Evolutionary conservation across 2,113 vertebrate genomes (phyloP), one percentile per base, ranked within the genome.

Genomic region (Periophthalmus modestus): DNA sequence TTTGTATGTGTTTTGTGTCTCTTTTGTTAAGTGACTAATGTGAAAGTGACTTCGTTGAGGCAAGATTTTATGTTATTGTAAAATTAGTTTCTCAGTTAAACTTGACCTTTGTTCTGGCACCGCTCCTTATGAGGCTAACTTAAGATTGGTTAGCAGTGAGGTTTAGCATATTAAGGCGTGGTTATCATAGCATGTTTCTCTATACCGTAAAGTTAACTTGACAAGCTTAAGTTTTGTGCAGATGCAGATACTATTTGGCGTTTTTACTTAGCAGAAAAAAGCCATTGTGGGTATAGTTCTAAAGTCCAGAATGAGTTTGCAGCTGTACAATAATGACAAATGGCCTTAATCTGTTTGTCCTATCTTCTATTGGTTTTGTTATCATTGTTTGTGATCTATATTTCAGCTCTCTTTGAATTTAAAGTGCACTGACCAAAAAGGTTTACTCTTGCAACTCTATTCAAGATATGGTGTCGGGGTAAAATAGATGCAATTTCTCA

Each of bases 301-400:
- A 52, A 52, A 52, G 48, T 55, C 52, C 19, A 4, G 19, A 21
- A 21, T 11, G 52, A 7, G 19, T 55, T 55, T 55, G 52, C 19
- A 55, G 19, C 52, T 55, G 52, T n/a, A 55, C 19, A 3, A 55
- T 55, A 9, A 55, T 55, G 52, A 55, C 52, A 55, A 55, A 55
- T 55, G 52, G 52, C 52, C 52, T 21, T 55, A 55, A 55, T 55
- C 52, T 55, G 52, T n/a, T n/a, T 19, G 18, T 21, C 52, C 52
- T 9, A 55, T 55, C 7, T 7, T 55, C 52, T 21, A 55, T 55
- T 21, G 52, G 52, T 21, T 55, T 55, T 55, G 19, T n/a, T 55
- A 55, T 55, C 52, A 21, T 55, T 55, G 52, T 55, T 55, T 21
- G 52, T 55, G 52, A 55, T 55, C 52, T 55, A 55, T 55, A 55